Evolutionary conservation across 1,140 invertebrate genomes (phyloP).

Genomic region (Geopemphigus sp.): DNA sequence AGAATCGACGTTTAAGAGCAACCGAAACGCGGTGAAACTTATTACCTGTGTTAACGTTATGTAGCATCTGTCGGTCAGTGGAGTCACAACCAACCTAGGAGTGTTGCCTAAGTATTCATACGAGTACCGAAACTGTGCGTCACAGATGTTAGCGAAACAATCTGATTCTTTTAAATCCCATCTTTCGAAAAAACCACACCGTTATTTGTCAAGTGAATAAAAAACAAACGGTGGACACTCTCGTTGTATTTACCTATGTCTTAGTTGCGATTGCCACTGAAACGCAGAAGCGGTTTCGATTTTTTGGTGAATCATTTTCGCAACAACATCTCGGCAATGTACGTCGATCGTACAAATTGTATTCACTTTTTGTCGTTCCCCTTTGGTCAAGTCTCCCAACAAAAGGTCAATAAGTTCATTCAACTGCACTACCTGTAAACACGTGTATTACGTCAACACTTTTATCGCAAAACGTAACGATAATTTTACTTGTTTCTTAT

Average conservation of each 20-base stretch:
- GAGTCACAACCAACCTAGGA: conserved; percentile 78
- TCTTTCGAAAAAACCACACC: conserved; percentile 54
- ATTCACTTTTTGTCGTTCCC: conserved; percentile 92
- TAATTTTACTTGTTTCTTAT: conserved; percentile 72
- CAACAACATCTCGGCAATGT: conserved; percentile 83
- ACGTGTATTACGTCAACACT: not conserved
- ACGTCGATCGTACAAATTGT: conserved; percentile 94
- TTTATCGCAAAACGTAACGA: not conserved
- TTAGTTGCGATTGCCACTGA: conserved; percentile 87
- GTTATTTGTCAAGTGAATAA: not conserved
- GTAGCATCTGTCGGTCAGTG: conserved; percentile 83
- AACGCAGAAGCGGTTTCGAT: conserved; percentile 80
- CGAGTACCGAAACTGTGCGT: conserved; percentile 75
- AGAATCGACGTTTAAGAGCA: no score
- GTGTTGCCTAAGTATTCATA: conserved; percentile 84
- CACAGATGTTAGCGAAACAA: conserved; percentile 91
- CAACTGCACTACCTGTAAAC: conserved; percentile 66
- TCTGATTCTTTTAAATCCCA: conserved; percentile 80
- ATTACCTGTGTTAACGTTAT: conserved; percentile 78
- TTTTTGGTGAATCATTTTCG: conserved; percentile 76
- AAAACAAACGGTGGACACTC: not conserved
- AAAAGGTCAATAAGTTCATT: conserved; percentile 77
- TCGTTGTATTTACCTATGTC: conserved; percentile 65
- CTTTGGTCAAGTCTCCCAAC: conserved; percentile 73
- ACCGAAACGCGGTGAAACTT: not conserved